Evolutionary conservation across 1,140 invertebrate species (phyloP), one percentile per base, ranked within the genome.

Genomic region (Ostrea edulis): DNA sequence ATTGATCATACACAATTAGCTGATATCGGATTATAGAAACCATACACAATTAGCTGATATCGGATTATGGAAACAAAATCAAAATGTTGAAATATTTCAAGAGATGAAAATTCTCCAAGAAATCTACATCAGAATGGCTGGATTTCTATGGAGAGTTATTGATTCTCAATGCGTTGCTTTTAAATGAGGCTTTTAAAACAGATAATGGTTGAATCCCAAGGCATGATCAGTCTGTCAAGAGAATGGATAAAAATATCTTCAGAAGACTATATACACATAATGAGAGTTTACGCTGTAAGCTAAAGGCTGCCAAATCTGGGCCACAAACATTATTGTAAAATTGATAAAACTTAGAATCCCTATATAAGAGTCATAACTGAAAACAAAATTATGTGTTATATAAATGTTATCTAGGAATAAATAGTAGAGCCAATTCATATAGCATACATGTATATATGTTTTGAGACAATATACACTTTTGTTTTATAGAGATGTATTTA

Each of bases 141-240:
- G 14, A 62, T 62, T 62, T 62, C 55, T 62, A 77, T 29, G 9
- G 7, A 77, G 68, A 77, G 68, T 11, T 14, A 77, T 77, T 35
- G 68, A 77, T 29, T 12, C 25, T 77, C 14, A 14, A 25, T 29
- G 29, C 29, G 2, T 29, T 9, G 29, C 29, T 29, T 77, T 77
- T 29, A 20, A 77, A 77, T 35, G 68, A 77, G 35, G 68, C 25
- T 25, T 35, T 77, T 77, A 14, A 77, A 77, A 77, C 29, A 77
- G 68, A 35, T 77, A 25, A 11, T 77, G 25, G 9, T 9, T 29
- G 35, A 12, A n/a, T 22, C 5, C 25, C 12, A 25, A 17, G 14
- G 68, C 68, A 77, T 77, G 68, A 77, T 77, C 25, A 62, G 5
- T 62, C 14, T 20, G n/a, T 62, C 55, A 62, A 0, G 55, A 62